These are phyloP conservation scores for Anastatus disparis DNA, from an alignment of 1,140 invertebrate species.

Conservation along the genomic window DNA sequence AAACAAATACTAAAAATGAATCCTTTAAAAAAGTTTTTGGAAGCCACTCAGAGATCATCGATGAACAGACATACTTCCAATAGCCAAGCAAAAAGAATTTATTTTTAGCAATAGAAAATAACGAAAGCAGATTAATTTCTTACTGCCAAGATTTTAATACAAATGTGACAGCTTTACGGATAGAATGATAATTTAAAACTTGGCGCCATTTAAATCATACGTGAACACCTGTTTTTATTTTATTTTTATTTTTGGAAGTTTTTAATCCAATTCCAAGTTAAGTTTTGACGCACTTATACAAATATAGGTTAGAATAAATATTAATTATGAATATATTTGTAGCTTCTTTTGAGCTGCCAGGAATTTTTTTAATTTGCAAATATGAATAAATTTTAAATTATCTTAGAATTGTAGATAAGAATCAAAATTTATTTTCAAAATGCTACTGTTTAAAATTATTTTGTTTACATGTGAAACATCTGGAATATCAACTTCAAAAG, in stretches of 20 bases:
- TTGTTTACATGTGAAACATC: background rate
- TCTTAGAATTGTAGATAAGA: too few species aligned
- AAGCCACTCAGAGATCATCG: constrained; percentile 45
- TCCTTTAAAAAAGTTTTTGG: constrained; percentile 40
- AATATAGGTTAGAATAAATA: background rate
- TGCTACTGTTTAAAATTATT: constrained; percentile 1
- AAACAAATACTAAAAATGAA: background rate
- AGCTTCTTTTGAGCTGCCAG: background rate
- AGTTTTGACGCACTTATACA: background rate
- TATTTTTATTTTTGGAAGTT: constrained; percentile 5
- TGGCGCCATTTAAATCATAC: constrained; percentile 5
- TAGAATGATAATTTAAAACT: constrained; percentile 19
- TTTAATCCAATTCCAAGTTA: too few species aligned
- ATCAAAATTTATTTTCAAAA: background rate
- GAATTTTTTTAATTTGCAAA: background rate
- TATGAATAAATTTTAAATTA: too few species aligned
- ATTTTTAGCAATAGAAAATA: constrained; percentile 35
- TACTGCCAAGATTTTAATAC: constrained; percentile 20
- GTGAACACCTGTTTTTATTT: constrained; percentile 15
- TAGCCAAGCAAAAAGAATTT: constrained; percentile 35
- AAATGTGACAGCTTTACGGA: background rate
- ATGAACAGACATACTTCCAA: constrained; percentile 44
- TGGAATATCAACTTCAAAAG: background rate
- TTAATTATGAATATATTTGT: too few species aligned
- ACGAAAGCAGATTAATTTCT: background rate